phyloP scores from a whole-genome alignment of 2,113 vertebrate genomes.

The Chinchilla lanigera region DNA sequence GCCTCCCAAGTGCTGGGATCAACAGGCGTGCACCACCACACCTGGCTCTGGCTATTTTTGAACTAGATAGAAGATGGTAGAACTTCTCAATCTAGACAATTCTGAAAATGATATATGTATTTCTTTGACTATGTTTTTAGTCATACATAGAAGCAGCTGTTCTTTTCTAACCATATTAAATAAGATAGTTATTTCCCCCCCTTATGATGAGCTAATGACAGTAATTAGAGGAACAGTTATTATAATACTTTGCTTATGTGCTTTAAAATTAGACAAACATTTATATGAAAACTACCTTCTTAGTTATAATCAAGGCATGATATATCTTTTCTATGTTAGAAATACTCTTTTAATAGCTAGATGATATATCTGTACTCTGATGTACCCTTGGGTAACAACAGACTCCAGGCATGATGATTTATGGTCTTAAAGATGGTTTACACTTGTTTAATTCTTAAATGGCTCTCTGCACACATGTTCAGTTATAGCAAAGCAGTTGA shows the following conservation, averaged over 20 bases:
- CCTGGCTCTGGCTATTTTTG: neutral
- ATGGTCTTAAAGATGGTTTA: constrained; percentile 1
- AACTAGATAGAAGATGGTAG: constrained; percentile 7
- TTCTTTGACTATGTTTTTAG: constrained; percentile 37
- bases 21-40: no score
- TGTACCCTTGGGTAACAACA: neutral
- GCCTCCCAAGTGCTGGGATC: no score
- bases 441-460: constrained; percentile 41
- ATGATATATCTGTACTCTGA: neutral
- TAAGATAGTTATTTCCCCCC: neutral
- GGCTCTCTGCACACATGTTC: constrained; percentile 13
- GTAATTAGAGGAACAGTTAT: constrained; percentile 2
- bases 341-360: neutral
- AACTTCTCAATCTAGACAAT: constrained; percentile 18
- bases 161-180: neutral
- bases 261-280: neutral
- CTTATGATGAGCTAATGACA: neutral
- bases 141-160: constrained; percentile 20
- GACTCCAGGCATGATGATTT: neutral
- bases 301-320: neutral
- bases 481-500: constrained; percentile 20
- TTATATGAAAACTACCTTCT: constrained; percentile 9
- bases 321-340: constrained; percentile 22
- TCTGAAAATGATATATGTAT: neutral
- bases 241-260: neutral